A percentile compares a stretch with the other conserved stretches of the same genome.
Evolutionary conservation across 2,113 vertebrate species (phyloP).

Genomic region (Xyliphius kryptos): DNA sequence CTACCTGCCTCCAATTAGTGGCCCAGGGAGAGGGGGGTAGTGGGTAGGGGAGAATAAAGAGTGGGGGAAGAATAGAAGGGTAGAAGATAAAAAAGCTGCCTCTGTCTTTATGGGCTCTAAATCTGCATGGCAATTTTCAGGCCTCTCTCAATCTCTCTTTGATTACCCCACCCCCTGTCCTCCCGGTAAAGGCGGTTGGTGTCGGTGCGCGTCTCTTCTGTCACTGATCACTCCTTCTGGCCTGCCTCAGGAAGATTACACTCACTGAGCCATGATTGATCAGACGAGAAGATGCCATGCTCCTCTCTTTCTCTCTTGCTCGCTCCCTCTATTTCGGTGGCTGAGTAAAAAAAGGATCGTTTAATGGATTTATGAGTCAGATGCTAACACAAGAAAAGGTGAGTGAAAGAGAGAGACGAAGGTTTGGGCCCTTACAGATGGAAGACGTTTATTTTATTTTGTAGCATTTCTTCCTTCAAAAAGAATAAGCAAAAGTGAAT

Average conservation of each 20-base stretch:
- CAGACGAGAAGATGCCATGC: constrained; percentile 53
- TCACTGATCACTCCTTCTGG: constrained; percentile 60
- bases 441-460: constrained; percentile 22
- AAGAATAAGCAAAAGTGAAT: constrained; percentile 1
- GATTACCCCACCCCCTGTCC: constrained; percentile 56
- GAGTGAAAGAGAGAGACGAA: constrained; percentile 23
- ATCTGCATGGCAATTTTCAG: constrained; percentile 69
- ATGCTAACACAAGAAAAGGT: constrained; percentile 32
- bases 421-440: constrained; percentile 5
- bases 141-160: constrained; percentile 54
- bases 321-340: constrained; percentile 22
- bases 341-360: constrained; percentile 29
- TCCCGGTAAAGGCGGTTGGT: constrained; percentile 58
- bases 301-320: constrained; percentile 33
- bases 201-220: constrained; percentile 57
- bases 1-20: constrained; percentile 68
- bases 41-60: constrained; percentile 20
- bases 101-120: constrained; percentile 60
- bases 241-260: constrained; percentile 57
- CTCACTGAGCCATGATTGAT: constrained; percentile 57
- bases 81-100: too few relatives aligned
- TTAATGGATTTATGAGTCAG: constrained; percentile 41
- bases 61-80: constrained; percentile 1
- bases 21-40: constrained; percentile 26
- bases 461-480: constrained; percentile 5